phyloP scores from a whole-genome alignment of 2,113 vertebrate genomes.

The Oncorhynchus masou region DNA sequence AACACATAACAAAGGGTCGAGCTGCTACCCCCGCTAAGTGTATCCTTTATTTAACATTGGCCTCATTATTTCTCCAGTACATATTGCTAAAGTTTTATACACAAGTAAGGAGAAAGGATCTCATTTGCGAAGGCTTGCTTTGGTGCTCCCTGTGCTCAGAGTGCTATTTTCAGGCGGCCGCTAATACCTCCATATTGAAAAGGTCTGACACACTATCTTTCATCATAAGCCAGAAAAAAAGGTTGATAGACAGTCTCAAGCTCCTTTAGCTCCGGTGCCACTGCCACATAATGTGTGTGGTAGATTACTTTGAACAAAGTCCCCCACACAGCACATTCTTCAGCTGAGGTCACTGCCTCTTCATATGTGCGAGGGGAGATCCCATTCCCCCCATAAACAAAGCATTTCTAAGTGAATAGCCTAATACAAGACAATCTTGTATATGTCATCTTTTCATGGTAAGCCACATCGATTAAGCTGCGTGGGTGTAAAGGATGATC shows the following conservation, averaged over 20 bases:
- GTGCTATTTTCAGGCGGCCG: neutral
- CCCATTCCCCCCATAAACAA: neutral
- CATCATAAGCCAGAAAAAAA: constrained; percentile 2
- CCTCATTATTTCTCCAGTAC: neutral
- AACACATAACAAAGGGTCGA: too few relatives aligned
- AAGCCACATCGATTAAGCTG: neutral
- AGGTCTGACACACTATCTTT: constrained; percentile 9
- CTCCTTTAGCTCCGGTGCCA: neutral
- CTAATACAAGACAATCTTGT: neutral
- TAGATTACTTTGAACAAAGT: neutral
- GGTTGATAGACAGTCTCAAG: constrained; percentile 3
- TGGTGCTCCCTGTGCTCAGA: neutral
- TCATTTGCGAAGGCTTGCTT: neutral
- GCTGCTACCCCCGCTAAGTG: neutral
- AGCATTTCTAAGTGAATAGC: neutral
- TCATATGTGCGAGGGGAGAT: neutral
- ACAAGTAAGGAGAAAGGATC: neutral
- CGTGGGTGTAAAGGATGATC: neutral
- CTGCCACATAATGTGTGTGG: neutral
- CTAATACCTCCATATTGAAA: neutral
- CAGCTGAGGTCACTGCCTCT: neutral
- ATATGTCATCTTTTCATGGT: neutral
- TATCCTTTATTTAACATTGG: neutral
- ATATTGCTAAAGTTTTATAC: neutral
- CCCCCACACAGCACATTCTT: neutral